Evolutionary conservation across 2,888 invertebrate genomes (phyloP), one percentile per base, ranked within the genome.

Genomic region (Synanthedon tipuliformis): DNA sequence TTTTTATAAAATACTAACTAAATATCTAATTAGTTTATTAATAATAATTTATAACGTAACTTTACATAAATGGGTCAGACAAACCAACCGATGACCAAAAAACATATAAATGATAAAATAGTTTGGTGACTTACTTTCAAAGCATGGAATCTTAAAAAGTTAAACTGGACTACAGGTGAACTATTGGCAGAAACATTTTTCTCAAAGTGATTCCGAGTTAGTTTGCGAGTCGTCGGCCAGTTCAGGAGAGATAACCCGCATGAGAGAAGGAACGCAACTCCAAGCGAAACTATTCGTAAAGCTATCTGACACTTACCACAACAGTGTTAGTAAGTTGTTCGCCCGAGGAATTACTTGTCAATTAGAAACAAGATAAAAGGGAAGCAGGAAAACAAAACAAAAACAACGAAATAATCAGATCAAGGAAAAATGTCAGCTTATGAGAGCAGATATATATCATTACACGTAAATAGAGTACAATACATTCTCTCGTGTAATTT

Each of bases 281-380:
- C 59, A 55, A 51, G 57, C 54, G 54, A 56, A 63, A 68, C 67
- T 70, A 69, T 67, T 61, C 60, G 53, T 53, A 53, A 68, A 68
- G 65, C 62, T 61, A 63, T 70, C 64, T 59, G 59, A 66, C 64
- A 53, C 53, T 53, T 53, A 27, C 41, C 12, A 27, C 13, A 50
- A 34, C 50, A 34, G 50, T 40, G 50, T 40, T 23, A 45, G 16
- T 49, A 49, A 49, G 16, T 49, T 49, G 49, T 49, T 49, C 49
- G 16, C 5, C 12, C 23, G 49, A 16, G 18, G 49, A 18, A 49
- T 49, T 49, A 49, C 49, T 49, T 49, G 23, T 49, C 23, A 11
- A 49, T 49, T 49, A 23, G 11, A 16, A 49, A 49, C 12, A 16
- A 49, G 49, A 49, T 18, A 12, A 18, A 16, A 49, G 23, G 15